These are phyloP conservation scores for Cyprinodon tularosa DNA, from an alignment of 2,113 vertebrate genomes.

Conservation along the genomic window DNA sequence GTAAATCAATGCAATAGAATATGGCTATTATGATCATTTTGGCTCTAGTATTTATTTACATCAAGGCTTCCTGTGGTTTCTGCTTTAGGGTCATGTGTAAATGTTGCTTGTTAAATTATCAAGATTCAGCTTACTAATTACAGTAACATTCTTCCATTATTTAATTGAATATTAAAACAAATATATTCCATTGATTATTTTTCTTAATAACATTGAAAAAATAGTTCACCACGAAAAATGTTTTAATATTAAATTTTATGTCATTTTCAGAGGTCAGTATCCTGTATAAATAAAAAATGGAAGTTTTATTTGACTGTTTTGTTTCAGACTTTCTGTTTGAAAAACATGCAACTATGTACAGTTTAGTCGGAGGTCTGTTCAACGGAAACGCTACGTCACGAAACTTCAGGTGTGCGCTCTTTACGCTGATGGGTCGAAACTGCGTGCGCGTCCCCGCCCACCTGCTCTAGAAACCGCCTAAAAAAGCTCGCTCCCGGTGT, in stretches of 20 bases:
- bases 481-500: conserved; percentile 66
- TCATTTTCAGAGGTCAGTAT: neutral
- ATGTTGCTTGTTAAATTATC: neutral
- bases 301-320: neutral
- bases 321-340: too few species aligned
- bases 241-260: neutral
- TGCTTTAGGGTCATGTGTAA: neutral
- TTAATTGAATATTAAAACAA: neutral
- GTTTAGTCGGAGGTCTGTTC: neutral
- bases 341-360: too few species aligned
- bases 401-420: conserved; percentile 57
- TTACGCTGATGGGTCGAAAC: conserved; percentile 71
- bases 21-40: neutral
- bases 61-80: neutral
- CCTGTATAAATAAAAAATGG: too few species aligned
- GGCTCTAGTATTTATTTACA: neutral
- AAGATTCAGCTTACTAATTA: neutral
- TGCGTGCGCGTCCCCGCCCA: conserved; percentile 68
- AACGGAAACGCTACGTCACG: conserved; percentile 58
- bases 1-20: too few species aligned
- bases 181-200: too few species aligned
- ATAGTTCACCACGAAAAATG: neutral
- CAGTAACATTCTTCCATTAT: neutral
- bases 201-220: neutral
- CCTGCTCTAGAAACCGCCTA: conserved; percentile 60